phyloP scores from a whole-genome alignment of 53 echinoderm and acorn worm species.

The Antedon mediterranea region DNA sequence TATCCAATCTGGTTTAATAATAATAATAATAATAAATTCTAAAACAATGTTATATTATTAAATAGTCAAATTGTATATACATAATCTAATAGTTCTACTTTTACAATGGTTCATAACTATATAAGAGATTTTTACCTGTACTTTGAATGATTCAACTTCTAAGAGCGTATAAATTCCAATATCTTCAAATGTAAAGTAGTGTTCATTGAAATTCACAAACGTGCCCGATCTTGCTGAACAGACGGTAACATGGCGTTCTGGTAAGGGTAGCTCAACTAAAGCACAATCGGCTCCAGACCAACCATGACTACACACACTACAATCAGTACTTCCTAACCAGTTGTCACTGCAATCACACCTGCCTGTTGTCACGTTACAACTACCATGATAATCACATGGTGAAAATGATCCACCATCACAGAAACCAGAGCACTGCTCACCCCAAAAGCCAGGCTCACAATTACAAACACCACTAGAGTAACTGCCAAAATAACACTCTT shows the following conservation, averaged over 20 bases:
- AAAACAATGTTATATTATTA: no score
- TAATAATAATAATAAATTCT: no score
- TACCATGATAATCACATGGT: conserved; percentile 42
- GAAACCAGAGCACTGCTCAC: conserved; percentile 32
- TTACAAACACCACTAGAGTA: conserved; percentile 24
- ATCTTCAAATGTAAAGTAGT: conserved; percentile 25
- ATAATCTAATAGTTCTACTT: no score
- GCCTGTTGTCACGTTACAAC: conserved; percentile 44
- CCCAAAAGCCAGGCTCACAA: conserved; percentile 66
- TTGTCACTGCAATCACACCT: conserved; percentile 36
- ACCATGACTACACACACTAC: conserved; percentile 40
- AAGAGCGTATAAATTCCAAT: conserved; percentile 33
- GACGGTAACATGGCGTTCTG: conserved; percentile 12
- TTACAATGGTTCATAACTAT: no score
- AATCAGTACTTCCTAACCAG: conserved; percentile 48
- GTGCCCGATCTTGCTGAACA: conserved; percentile 30
- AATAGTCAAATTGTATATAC: no score
- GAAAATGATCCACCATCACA: conserved; percentile 48
- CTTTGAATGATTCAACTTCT: conserved; percentile 32
- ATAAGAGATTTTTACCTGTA: conserved; percentile 37
- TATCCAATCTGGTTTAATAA: no score
- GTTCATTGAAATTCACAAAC: conserved; percentile 37
- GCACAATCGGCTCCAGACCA: conserved; percentile 59
- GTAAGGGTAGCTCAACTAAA: conserved; percentile 19
- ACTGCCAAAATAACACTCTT: conserved; percentile 47